Percentiles rank a stretch among this genome's conserved stretches.
These are phyloP conservation scores for Chaetophractus vellerosus DNA, from an alignment of 2,797 vertebrate species.

Conservation along the genomic window DNA sequence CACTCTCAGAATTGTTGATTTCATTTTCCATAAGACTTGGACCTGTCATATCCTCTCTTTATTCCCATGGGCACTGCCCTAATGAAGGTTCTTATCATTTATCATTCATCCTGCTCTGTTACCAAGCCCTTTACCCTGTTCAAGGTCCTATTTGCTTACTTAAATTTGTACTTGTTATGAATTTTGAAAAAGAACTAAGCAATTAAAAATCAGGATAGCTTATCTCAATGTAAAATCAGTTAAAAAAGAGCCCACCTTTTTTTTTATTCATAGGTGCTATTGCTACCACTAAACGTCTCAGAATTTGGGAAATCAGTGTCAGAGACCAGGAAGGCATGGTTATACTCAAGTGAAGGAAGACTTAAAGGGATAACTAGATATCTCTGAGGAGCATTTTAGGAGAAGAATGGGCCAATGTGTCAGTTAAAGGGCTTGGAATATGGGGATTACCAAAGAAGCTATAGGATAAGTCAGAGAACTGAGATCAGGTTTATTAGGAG, in stretches of 20 bases:
- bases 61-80: neutral
- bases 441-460: neutral
- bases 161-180: constrained; percentile 9
- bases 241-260: neutral
- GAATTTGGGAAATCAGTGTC: neutral
- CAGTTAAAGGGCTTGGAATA: neutral
- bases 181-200: constrained; percentile 23
- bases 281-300: constrained; percentile 28
- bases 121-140: neutral
- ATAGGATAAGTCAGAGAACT: neutral
- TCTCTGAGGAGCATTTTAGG: constrained; percentile 6
- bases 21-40: neutral
- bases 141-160: neutral
- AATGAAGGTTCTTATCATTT: constrained; percentile 21
- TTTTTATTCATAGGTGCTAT: neutral
- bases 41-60: neutral
- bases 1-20: neutral
- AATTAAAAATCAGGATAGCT: constrained; percentile 1
- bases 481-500: neutral
- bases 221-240: neutral
- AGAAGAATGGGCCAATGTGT: neutral
- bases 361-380: neutral
- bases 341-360: neutral
- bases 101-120: neutral
- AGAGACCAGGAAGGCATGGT: neutral